phyloP scores from a whole-genome alignment of 2,797 vertebrate species.

The Telmatherina bonti region DNA sequence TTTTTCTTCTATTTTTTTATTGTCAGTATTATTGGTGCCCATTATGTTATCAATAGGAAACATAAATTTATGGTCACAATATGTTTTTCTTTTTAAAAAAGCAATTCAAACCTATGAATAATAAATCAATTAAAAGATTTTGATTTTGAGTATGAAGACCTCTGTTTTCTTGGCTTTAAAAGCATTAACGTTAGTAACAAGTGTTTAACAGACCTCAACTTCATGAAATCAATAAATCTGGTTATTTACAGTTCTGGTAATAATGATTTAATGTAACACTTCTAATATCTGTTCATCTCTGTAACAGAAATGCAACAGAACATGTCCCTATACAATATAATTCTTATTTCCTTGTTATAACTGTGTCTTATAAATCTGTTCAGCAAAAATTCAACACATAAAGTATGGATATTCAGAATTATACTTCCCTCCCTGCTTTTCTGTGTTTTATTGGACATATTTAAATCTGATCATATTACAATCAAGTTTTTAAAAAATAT shows the following conservation, averaged over 20 bases:
- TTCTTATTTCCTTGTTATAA: background rate
- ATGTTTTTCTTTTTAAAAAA: background rate
- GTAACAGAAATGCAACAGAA: background rate
- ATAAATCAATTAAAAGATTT: conserved; percentile 12
- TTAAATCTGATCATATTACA: background rate
- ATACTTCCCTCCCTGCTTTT: background rate
- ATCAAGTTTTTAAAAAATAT: background rate
- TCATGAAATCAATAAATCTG: background rate
- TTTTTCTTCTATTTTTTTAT: background rate
- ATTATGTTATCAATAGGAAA: background rate
- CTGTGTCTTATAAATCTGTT: background rate
- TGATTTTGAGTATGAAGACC: background rate
- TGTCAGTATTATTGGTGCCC: conserved; percentile 7
- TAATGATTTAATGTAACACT: background rate
- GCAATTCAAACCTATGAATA: conserved; percentile 1
- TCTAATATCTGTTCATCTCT: background rate
- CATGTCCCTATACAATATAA: background rate
- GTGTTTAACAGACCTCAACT: background rate
- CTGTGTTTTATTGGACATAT: conserved; percentile 6
- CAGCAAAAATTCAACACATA: background rate
- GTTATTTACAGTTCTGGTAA: background rate
- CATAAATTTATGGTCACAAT: background rate
- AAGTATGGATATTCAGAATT: background rate
- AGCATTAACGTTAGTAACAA: background rate
- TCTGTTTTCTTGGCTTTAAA: background rate